These are phyloP conservation scores for Mormyrus proboscirostris DNA, from an alignment of 2,797 vertebrate species.

Conservation along the genomic window DNA sequence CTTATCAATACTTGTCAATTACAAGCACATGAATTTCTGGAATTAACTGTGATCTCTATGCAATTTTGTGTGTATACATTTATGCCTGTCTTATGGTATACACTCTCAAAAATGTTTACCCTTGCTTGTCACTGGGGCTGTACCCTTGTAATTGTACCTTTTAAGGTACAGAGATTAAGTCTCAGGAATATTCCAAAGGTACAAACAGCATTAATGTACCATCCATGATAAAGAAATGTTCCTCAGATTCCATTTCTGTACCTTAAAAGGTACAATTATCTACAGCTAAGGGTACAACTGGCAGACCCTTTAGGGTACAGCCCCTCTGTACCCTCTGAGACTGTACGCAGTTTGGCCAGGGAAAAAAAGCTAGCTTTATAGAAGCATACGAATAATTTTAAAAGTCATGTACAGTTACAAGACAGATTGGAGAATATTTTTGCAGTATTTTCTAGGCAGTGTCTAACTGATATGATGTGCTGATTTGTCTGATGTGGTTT, in stretches of 20 bases:
- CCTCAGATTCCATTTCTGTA: not conserved
- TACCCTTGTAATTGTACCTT: not conserved
- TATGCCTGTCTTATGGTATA: not conserved
- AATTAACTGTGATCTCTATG: not conserved
- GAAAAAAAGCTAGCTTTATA: not conserved
- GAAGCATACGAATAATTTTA: not conserved
- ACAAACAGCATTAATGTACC: not conserved
- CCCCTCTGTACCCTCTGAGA: not conserved
- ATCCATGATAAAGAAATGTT: not conserved
- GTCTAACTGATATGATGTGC: not conserved
- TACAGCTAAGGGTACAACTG: not conserved
- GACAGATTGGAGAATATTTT: not conserved
- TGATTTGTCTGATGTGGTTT: not conserved
- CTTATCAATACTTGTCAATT: conserved; percentile 2
- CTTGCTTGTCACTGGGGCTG: not conserved
- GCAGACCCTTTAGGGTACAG: not conserved
- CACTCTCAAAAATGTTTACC: not conserved
- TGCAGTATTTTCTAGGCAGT: not conserved
- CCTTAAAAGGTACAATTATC: not conserved
- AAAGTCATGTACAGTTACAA: not conserved
- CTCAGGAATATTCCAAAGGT: not conserved
- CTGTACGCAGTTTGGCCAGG: not conserved
- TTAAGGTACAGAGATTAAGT: not conserved
- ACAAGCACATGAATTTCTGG: not conserved
- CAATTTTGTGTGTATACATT: not conserved